Base-by-base conservation (phyloP, 2,113 vertebrate species). In the Speoplatyrhinus poulsoni region DNA sequence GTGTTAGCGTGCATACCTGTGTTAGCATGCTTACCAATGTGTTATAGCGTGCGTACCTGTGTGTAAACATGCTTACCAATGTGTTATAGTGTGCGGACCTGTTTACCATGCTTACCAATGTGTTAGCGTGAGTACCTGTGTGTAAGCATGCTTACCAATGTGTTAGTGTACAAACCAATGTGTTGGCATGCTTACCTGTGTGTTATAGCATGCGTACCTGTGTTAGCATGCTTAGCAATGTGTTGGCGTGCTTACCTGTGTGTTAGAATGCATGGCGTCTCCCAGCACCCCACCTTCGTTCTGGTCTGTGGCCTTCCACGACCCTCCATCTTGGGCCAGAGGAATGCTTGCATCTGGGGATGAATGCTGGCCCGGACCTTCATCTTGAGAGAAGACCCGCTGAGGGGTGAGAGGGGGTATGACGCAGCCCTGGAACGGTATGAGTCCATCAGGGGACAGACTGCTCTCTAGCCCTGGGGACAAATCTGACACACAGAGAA, bases 211-310 rank as follows among this genome's bases (percentile, higher is more conserved):
- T 52, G 93, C 65, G 0, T 26, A 26, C 26, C 26, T 26, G 26
- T 26, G 26, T 26, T 26, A 26, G 26, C 26, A 26, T 26, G 26
- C 26, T 26, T 26, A 26, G 26, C 26, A 26, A 15, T 46, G 5
- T 19, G 46, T 58, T 53, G 41, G 6, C 5, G 3, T 33, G 16
- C 46, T 69, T 81, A 98, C 96, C 92, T 95, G 93, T 62, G 87
- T 93, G 79, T 95, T 96, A 65, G 88, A 82, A 19, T 90, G 85
- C 53, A 94, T 65, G 0, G 93, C 91, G 6, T 92, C 79, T 70
- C 89, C 94, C 53, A 96, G 0, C 0, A 79, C 89, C 59, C 81
- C 89, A 76, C 90, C 88, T 12, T 92, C 92, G 57, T 91, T 85
- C 58, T 91, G 90, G 0, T 89, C 90, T 53, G 93, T 59, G 50